Evolutionary conservation across 1,140 invertebrate genomes (phyloP), one percentile per base, ranked within the genome.

Genomic region (Cepaea nemoralis): DNA sequence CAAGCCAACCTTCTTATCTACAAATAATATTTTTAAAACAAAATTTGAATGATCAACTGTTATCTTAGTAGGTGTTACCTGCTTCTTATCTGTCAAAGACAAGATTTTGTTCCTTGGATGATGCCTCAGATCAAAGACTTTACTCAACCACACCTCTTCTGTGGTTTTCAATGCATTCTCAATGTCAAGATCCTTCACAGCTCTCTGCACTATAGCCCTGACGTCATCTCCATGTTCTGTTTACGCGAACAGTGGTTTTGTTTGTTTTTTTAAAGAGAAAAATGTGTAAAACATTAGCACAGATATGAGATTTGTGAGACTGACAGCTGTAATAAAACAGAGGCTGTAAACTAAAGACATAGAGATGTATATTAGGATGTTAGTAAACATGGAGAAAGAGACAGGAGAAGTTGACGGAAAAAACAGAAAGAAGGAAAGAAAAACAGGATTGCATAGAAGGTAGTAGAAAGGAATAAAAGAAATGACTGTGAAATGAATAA

Each of bases 71-170:
- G 59, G 6, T 10, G 27, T 31, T 63, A 63, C 83, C 83, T 84
- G 83, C 24, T 33, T 82, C 24, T 63, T 31, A 37, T 82, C 77
- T 0, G 59, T 31, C 31, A 71, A 69, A 10, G 59, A n/a, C 35
- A 39, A 12, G 16, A 63, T 33, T 66, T 83, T 87, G 73, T 82
- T 83, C n/a, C 86, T 77, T 19, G 85, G 82, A 73, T 91, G 89
- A 27, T 83, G 66, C 59, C 85, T 73, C 27, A 91, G 79, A 63
- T 89, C 86, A 86, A 92, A 91, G 39, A 91, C 81, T 82, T 91
- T 91, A 83, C 90, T 91, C 39, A 91, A 83, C 91, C 91, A 92
- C 19, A 92, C 88, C 77, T 92, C 91, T 74, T 92, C 91, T 82
- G 90, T 91, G 12, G 87, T 91, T 83, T 92, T 91, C 39, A 92